Evolutionary conservation across 1,140 invertebrate species (phyloP), one percentile per base, ranked within the genome.

Genomic region (Drosophila funebris): DNA sequence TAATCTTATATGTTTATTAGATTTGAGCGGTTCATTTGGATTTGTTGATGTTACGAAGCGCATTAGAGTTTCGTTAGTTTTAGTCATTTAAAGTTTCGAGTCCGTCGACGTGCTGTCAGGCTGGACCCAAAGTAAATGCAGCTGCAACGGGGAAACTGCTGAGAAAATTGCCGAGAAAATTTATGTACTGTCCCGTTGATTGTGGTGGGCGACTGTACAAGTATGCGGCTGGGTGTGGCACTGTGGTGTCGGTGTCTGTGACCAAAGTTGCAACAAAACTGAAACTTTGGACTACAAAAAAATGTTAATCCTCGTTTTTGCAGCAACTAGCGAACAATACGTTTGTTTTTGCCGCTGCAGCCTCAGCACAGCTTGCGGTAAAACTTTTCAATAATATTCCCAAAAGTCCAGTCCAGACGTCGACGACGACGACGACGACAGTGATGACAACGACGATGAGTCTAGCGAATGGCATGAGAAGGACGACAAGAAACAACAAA

Each of bases 371-470:
- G 82, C 82, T 87, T 85, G 82, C 71, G 82, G 82, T 85, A 82
- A 88, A 85, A 85, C 62, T 85, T 85, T 85, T 85, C 82, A 85
- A 85, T 85, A 85, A 85, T 85, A 85, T 85, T 85, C 82, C 82
- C 82, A 72, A 85, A 85, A 85, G 82, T 85, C 82, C 82, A 88
- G 82, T 58, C 77, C 81, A 81, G 82, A 64, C 60, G 68, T 39
- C 71, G 66, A 54, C 33, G 20, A 60, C 58, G 75, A 56, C 67
- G 63, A 43, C 66, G 73, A 57, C 69, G 27, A 62, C 48, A 41
- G 37, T 29, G 48, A 24, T 52, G 60, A 39, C 43, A n/a, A 43
- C n/a, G 22, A 44, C 18, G 46, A 27, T 43, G 46, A 33, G 39
- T 9, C 56, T 14, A 54, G 13, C 52, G 33, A 53, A 43, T 29